Evolutionary conservation across 2,797 vertebrate genomes (phyloP).

Genomic region (Australoheros facetus): DNA sequence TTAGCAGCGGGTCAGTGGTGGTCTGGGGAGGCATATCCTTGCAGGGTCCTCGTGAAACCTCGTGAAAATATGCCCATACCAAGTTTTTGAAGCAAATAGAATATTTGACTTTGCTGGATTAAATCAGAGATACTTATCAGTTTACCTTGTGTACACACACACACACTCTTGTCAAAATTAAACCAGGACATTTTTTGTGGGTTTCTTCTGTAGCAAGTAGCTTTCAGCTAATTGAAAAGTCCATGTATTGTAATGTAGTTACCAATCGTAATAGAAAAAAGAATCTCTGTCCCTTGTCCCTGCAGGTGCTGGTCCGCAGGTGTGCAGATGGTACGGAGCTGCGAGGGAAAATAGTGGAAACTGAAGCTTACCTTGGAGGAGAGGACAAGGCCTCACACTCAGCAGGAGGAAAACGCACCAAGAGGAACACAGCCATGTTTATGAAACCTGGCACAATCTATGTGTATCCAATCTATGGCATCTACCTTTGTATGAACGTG

Average conservation of each 20-base stretch:
- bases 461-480: constrained; percentile 93
- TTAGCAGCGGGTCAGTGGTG: not conserved
- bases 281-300: not conserved
- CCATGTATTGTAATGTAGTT: not conserved
- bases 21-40: fast-evolving
- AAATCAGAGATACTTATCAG: not conserved
- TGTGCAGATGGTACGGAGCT: constrained; percentile 87
- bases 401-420: constrained; percentile 88
- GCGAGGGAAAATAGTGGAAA: constrained; percentile 91
- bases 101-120: not conserved
- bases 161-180: not conserved
- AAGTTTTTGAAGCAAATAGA: not conserved
- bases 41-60: not conserved
- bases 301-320: constrained; percentile 88
- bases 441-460: constrained; percentile 96
- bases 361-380: constrained; percentile 93
- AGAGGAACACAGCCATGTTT: constrained; percentile 93
- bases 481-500: constrained; percentile 94
- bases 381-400: constrained; percentile 96
- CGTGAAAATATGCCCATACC: not conserved
- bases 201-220: not conserved
- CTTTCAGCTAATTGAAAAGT: not conserved
- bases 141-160: not conserved
- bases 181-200: not conserved
- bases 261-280: not conserved